Evolutionary conservation across 2,797 vertebrate genomes (phyloP).

Genomic region (Margarornis squamiger): DNA sequence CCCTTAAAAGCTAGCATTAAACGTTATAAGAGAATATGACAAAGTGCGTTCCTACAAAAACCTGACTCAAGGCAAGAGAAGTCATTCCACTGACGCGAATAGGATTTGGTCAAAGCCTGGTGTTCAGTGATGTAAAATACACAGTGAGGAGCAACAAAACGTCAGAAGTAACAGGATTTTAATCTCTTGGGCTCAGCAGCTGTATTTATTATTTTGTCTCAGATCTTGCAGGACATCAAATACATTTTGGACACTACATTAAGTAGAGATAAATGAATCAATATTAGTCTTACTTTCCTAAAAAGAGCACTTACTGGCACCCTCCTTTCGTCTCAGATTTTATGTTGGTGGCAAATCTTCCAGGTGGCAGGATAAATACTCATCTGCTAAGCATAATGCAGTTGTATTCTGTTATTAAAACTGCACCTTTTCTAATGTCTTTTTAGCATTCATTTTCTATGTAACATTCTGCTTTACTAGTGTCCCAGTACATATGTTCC

Average conservation of each 20-base stretch:
- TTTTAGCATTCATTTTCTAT: neutral
- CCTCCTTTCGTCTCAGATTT: neutral
- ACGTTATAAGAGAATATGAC: neutral
- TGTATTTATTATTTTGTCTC: neutral
- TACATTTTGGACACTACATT: neutral
- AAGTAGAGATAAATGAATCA: neutral
- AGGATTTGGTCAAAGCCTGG: neutral
- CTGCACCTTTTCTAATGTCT: neutral
- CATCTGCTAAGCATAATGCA: neutral
- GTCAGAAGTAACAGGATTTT: neutral
- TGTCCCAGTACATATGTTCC: neutral
- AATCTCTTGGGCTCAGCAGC: neutral
- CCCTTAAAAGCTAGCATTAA: neutral
- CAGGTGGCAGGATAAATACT: neutral
- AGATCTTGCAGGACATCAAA: neutral
- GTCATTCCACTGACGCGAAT: neutral
- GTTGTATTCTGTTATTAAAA: neutral
- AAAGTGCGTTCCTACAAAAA: neutral
- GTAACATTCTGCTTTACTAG: neutral
- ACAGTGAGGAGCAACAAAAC: neutral
- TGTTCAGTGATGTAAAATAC: neutral
- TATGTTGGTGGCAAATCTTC: neutral
- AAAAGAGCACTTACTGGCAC: neutral
- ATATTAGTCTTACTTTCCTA: neutral
- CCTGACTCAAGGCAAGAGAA: neutral